Evolutionary conservation across 2,888 invertebrate genomes (phyloP).

Genomic region (Tipula helvola): DNA sequence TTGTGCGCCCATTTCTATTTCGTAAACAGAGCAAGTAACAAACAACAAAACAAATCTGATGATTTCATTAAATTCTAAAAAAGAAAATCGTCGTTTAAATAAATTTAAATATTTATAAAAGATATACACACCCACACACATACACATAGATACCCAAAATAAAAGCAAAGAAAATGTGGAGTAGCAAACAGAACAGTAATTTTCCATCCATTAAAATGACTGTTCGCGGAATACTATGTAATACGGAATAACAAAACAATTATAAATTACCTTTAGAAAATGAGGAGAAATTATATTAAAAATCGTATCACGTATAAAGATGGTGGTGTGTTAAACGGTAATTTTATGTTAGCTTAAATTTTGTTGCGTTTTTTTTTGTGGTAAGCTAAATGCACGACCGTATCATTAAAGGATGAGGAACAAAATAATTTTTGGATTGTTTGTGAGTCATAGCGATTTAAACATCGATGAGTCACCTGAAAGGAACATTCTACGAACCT

Average conservation of each 20-base stretch:
- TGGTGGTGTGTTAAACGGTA: not conserved
- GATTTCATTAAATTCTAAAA: not conserved
- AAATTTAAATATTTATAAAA: not conserved
- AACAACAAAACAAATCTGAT: not conserved
- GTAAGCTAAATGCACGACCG: too few relatives aligned
- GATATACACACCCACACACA: not conserved
- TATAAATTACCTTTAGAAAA: not conserved
- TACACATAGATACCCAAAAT: too few relatives aligned
- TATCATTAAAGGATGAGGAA: too few relatives aligned
- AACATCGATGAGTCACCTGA: too few relatives aligned
- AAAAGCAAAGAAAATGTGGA: not conserved
- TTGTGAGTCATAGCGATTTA: too few relatives aligned
- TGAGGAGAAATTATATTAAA: not conserved
- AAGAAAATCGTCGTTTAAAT: not conserved
- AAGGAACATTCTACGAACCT: too few relatives aligned
- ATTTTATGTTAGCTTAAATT: not conserved
- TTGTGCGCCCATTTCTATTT: not conserved
- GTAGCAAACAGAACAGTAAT: not conserved
- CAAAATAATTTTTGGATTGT: too few relatives aligned
- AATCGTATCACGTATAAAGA: not conserved
- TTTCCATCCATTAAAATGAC: not conserved
- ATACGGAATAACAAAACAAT: not conserved
- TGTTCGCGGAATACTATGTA: not conserved
- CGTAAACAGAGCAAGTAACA: not conserved
- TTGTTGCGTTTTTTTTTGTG: not conserved